These are phyloP conservation scores for Phylloscopus whistleri DNA, from an alignment of 2,113 vertebrate species.

Conservation along the genomic window DNA sequence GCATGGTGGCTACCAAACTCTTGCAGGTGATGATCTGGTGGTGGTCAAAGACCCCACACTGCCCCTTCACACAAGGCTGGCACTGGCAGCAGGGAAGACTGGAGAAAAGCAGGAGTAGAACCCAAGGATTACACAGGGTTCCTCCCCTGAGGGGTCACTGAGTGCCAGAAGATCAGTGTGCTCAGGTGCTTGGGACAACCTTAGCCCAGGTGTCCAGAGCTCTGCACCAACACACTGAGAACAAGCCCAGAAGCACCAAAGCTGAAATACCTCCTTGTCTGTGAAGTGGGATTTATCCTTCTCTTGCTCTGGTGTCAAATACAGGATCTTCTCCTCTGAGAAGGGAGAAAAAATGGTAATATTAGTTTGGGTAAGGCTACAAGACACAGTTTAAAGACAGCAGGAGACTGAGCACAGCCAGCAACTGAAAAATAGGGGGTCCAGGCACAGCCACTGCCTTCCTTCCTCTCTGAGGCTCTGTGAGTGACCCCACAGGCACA, in stretches of 20 bases:
- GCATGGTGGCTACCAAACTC: background rate
- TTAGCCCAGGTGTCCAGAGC: background rate
- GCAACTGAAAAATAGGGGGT: background rate
- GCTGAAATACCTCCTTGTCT: conserved; percentile 92
- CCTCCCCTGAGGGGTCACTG: background rate
- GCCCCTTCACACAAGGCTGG: background rate
- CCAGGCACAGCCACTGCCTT: background rate
- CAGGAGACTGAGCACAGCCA: background rate
- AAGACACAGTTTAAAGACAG: background rate
- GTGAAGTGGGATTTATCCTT: conserved; percentile 99
- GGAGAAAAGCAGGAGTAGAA: background rate
- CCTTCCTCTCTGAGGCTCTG: background rate
- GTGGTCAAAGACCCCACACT: background rate
- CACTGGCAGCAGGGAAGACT: background rate
- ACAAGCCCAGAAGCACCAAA: background rate
- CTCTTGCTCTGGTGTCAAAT: conserved; percentile 97
- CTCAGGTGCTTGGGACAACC: background rate
- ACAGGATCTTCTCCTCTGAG: conserved; percentile 94
- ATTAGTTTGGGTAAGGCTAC: background rate
- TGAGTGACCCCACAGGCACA: background rate
- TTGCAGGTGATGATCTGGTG: background rate
- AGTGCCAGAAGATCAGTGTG: background rate
- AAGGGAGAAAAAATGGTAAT: background rate
- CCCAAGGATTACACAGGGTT: background rate
- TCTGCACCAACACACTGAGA: background rate